phyloP scores from a whole-genome alignment of 2,113 vertebrate genomes.

The Sigmodon hispidus region DNA sequence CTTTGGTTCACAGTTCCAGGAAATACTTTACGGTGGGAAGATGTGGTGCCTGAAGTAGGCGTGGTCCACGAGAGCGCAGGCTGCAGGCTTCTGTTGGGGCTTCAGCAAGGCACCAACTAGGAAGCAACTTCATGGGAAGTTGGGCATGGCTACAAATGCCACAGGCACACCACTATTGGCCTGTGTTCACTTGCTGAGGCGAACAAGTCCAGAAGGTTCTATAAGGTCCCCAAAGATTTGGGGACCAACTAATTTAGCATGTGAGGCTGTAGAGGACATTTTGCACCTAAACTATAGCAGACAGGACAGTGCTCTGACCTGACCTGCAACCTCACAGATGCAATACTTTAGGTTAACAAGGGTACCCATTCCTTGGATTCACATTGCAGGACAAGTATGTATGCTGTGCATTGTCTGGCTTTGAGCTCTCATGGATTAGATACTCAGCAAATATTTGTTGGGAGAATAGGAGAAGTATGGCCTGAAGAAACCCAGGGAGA shows the following conservation, averaged over 20 bases:
- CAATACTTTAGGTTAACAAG: too few relatives aligned
- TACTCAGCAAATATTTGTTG: not conserved
- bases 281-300: not conserved
- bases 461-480: not conserved
- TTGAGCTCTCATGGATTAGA: not conserved
- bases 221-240: not conserved
- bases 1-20: not conserved
- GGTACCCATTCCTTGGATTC: not conserved
- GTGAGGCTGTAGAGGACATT: not conserved
- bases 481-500: not conserved
- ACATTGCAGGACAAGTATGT: accelerated
- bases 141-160: not conserved
- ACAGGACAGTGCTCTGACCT: too few relatives aligned
- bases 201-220: not conserved
- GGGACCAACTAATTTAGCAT: too few relatives aligned
- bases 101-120: not conserved
- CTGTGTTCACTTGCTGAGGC: too few relatives aligned
- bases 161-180: too few relatives aligned
- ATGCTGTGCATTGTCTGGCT: not conserved
- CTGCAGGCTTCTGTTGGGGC: too few relatives aligned
- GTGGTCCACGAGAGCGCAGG: accelerated
- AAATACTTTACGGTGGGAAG: not conserved
- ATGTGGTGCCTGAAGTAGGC: not conserved
- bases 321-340: not conserved
- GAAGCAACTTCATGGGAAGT: not conserved